phyloP scores from a whole-genome alignment of 2,888 invertebrate genomes.

The Conistra vaccinii region DNA sequence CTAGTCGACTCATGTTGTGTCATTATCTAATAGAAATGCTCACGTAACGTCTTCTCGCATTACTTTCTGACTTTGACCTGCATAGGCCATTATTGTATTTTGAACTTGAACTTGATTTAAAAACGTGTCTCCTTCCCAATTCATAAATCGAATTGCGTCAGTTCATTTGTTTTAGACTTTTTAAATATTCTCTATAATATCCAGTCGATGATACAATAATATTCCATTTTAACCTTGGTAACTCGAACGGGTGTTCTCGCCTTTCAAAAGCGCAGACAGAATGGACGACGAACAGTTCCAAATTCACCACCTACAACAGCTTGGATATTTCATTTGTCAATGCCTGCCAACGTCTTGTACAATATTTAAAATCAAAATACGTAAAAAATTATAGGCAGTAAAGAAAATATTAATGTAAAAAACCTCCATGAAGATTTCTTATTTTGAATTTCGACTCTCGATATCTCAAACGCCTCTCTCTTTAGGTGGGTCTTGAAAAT shows the following conservation, averaged over 20 bases:
- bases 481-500: background rate
- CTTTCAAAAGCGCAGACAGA: conserved; percentile 47
- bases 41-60: conserved; percentile 45
- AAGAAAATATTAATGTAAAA: background rate
- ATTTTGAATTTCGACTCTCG: background rate
- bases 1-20: conserved; percentile 24
- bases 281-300: conserved; percentile 35
- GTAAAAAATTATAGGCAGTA: background rate
- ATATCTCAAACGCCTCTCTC: background rate
- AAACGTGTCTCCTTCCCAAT: conserved; percentile 1
- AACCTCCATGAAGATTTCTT: background rate
- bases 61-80: conserved; percentile 60
- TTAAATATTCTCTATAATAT: conserved; percentile 6
- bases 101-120: conserved; percentile 39
- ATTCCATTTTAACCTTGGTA: conserved; percentile 31
- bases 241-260: conserved; percentile 23
- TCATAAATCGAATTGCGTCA: conserved; percentile 3
- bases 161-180: background rate
- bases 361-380: background rate
- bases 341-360: conserved; percentile 34
- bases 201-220: conserved; percentile 4
- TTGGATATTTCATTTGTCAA: conserved; percentile 42
- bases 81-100: conserved; percentile 12
- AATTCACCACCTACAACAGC: conserved; percentile 48
- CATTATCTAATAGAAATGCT: conserved; percentile 52